Conservation (phyloP, 2,888 invertebrate species). For the Latheticus oryzae region DNA sequence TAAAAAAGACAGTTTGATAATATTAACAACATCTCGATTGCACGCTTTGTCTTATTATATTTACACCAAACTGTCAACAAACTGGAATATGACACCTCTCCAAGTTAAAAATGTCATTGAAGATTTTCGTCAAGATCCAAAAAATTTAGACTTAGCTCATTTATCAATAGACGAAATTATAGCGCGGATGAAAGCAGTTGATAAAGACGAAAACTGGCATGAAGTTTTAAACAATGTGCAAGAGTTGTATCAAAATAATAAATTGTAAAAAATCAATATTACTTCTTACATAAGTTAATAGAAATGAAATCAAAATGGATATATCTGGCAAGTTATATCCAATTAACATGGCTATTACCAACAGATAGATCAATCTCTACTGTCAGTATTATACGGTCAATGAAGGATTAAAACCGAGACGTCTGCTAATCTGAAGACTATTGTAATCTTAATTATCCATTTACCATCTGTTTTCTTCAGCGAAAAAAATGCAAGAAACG, state of each 20-base stretch:
- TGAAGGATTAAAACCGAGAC: not conserved
- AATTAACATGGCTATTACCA: slow-evolving; percentile 16
- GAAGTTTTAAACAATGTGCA: slow-evolving; percentile 2
- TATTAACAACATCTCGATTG: slow-evolving; percentile 16
- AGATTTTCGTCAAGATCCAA: not conserved
- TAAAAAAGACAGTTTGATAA: slow-evolving; percentile 12
- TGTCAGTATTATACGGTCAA: slow-evolving; percentile 2
- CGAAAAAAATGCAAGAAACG: slow-evolving; percentile 4
- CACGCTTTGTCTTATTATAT: slow-evolving; percentile 11
- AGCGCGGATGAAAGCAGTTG: not conserved
- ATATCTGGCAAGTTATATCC: too few species aligned
- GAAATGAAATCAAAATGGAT: slow-evolving; percentile 14
- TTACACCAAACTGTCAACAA: slow-evolving; percentile 11
- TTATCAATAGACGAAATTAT: slow-evolving; percentile 13
- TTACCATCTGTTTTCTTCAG: slow-evolving; percentile 6
- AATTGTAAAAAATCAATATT: too few species aligned
- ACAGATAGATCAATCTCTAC: slow-evolving; percentile 3
- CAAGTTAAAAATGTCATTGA: slow-evolving; percentile 19
- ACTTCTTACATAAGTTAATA: not conserved
- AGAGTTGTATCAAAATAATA: slow-evolving; percentile 15
- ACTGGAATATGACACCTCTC: slow-evolving; percentile 4
- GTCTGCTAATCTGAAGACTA: not conserved
- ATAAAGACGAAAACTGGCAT: slow-evolving; percentile 17
- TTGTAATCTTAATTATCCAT: not conserved
- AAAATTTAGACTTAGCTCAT: slow-evolving; percentile 2